Base-by-base conservation (phyloP, 1,140 invertebrate species). In the Diorhabda elongata region DNA sequence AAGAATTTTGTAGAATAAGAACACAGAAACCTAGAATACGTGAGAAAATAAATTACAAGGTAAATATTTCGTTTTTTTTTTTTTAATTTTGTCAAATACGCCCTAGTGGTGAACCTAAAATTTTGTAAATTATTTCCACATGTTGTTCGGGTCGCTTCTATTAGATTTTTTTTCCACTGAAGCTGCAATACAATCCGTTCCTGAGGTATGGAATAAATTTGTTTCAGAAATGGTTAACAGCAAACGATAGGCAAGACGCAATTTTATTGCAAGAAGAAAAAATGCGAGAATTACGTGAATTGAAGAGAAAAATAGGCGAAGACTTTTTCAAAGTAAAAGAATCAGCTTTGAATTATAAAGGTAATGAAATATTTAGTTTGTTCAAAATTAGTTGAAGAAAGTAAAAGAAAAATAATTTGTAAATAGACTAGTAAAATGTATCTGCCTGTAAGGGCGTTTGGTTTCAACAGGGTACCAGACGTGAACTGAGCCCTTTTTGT, bases 321-420 rank as follows among this genome's bases (percentile, higher is more conserved):
- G 8, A 61, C 9, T 5, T 42, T 43, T 26, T 42, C 8, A 58
- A 58, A n/a, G 43, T 67, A 4, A 60, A 59, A 45, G 58, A 67
- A 47, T 60, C 57, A 5, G 44, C 65, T 7, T 44, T 67, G 58
- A 67, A 59, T 45, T 67, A 67, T 9, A 67, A 67, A 65, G 64
- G 64, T 65, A 65, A 26, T 9, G 52, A 41, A 8, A 52, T 11
- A 11, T 11, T 11, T 11, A 11, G 11, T 11, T 11, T 11, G 11
- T 11, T 11, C 11, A 11, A 11, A 11, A 11, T 11, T 11, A 11
- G 11, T 11, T 11, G 11, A 11, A 11, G 11, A 11, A 11, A 11
- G 11, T 11, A 11, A 11, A 11, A 11, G 11, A 11, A 11, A 11
- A 11, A 11, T 11, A 11, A 11, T 11, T 11, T 11, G 11, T 11